Conservation (phyloP, 1,140 invertebrate genomes). For the Acyrthosiphon pisum region DNA sequence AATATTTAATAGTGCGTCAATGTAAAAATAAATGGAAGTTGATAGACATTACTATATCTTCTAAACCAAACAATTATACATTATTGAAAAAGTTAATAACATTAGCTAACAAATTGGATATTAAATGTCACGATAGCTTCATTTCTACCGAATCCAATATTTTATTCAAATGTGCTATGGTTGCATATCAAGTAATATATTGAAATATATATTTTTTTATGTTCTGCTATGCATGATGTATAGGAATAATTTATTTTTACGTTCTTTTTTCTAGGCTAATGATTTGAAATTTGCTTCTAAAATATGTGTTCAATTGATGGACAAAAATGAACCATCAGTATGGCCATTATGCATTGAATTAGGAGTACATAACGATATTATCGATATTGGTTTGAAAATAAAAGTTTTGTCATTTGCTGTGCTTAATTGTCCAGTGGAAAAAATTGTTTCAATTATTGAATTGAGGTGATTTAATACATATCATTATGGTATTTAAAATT, state of each 20-base stretch:
- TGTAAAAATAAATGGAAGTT: constrained; percentile 53
- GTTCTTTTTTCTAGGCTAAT: constrained; percentile 3
- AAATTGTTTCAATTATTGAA: constrained; percentile 43
- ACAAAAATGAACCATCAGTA: constrained; percentile 42
- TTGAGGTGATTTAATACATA: constrained; percentile 3
- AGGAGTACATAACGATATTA: constrained; percentile 36
- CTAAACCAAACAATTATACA: constrained; percentile 51
- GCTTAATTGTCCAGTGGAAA: constrained; percentile 35
- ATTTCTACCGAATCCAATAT: constrained; percentile 35
- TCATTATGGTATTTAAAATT: not conserved
- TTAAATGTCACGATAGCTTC: constrained; percentile 29
- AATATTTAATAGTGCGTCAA: constrained; percentile 19
- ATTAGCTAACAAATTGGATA: constrained; percentile 38
- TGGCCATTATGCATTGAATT: constrained; percentile 44
- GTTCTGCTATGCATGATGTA: not conserved
- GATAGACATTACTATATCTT: constrained; percentile 35
- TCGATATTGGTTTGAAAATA: constrained; percentile 37
- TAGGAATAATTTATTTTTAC: not conserved
- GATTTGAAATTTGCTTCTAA: constrained; percentile 51
- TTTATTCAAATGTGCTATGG: constrained; percentile 51
- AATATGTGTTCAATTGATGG: constrained; percentile 43
- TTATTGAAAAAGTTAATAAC: constrained; percentile 37
- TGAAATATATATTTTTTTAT: not conserved
- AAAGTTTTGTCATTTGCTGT: constrained; percentile 48
- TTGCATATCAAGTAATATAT: constrained; percentile 39